Base-by-base conservation (phyloP, 1,140 invertebrate genomes). In the Potamilus streckersoni region DNA sequence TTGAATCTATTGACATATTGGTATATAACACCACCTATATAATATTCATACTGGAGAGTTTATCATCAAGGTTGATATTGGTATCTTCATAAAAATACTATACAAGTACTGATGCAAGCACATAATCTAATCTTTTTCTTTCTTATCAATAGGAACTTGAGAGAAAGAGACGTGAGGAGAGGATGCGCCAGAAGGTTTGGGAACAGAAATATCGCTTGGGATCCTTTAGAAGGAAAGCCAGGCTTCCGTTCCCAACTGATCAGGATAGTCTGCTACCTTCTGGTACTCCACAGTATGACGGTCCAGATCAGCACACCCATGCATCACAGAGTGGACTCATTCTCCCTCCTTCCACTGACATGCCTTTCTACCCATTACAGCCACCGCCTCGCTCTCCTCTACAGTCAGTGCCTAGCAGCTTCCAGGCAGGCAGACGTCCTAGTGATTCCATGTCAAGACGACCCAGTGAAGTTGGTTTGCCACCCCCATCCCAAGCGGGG, bases 131-230 rank as follows among this genome's bases (percentile, higher is more conserved):
- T 49, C 0, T 49, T 49, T 49, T 49, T 49, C 4, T 49, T 49
- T 49, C 6, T 49, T 49, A 49, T 11, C 38, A 49, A 1, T 63
- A 88, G 86, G 86, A 88, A 69, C 76, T 86, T 15, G 86, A 88
- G 66, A 88, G 84, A 73, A 88, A 88, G 65, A 71, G 86, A 62
- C 79, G 80, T 20, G 86, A 86, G 69, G 86, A 88, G 71, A 80
- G 84, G 59, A 76, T 86, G 74, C 78, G 85, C 23, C 86, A 88
- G 79, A 88, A 86, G 69, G 81, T 83, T 12, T 88, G 86, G 86
- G 86, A 88, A 70, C 83, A 88, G 67, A 88, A 86, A 70, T 83
- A 88, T 70, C 80, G 85, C 8, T 71, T 86, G 58, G 83, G 85
- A 55, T 86, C 83, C 20, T 88, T 88, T 80, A 76, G 86, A 8